Base-by-base conservation (phyloP, 30 jellyfish, hydroid and myxozoan genomes). In the Hydractinia symbiolongicarpus region DNA sequence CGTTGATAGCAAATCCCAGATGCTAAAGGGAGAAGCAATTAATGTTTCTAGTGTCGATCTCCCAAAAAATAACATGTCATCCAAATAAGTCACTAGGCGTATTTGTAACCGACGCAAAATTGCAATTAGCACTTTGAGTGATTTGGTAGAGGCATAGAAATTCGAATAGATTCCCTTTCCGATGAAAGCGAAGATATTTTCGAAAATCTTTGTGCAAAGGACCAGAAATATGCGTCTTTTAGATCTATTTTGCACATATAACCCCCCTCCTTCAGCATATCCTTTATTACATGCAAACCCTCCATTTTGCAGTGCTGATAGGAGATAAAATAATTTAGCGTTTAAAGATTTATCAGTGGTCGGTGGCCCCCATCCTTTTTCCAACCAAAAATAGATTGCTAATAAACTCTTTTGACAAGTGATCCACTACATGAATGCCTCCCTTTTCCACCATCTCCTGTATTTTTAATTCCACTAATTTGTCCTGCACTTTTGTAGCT, bases 1-100 rank as follows among this genome's bases (percentile, higher is more conserved):
- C 53, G 64, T 79, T 79, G 77, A 79, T 79, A 44, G 52, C 19
- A 44, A 79, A 79, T 19, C 85, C 85, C 78, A 77, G 85, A 67
- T 55, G 20, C 60, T 77, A 78, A 14, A 77, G 50, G 19, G 44
- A 54, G 79, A 8, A 76, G 66, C 19, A n/a, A 57, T 64, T 51
- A n/a, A 44, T 64, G 40, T n/a, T 6, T 64, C 40, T 51, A n/a
- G 9, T 51, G 9, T 58, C 16, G 69, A 58, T 11, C 1, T 0
- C 19, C 17, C 74, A 0, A 64, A 1, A 4, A 71, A 17, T 7
- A 71, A 58, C 40, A 71, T 21, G 9, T 71, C 81, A 6, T 71
- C 81, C n/a, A 71, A 53, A 17, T 8, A 71, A 7, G 4, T 51
- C 16, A 51, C 50, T 9, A 51, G 61, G 8, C 9, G 17, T 6